A percentile compares a stretch with the other conserved stretches of the same genome.
Conservation (phyloP, 2,888 invertebrate species). For the Nymphalis polychloros region DNA sequence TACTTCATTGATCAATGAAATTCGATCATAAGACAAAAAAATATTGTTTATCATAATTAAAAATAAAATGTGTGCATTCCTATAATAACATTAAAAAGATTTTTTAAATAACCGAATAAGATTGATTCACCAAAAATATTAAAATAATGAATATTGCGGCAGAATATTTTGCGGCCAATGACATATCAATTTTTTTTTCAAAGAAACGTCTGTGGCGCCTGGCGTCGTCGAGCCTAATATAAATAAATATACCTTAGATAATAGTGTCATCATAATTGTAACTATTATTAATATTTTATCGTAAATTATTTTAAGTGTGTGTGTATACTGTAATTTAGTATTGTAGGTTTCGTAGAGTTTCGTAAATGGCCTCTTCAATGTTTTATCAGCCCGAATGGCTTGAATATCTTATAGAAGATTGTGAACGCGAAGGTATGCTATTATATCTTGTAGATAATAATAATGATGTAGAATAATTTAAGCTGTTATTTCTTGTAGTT, state of each 20-base stretch:
- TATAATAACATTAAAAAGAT: neutral
- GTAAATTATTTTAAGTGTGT: too few relatives aligned
- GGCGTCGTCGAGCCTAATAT: neutral
- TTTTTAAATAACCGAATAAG: neutral
- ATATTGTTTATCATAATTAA: too few relatives aligned
- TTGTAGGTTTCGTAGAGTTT: neutral
- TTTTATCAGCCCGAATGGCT: slow-evolving; percentile 9
- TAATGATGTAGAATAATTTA: too few relatives aligned
- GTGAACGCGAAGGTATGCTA: slow-evolving; percentile 16
- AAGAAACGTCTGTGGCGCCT: slow-evolving; percentile 1
- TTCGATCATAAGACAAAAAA: too few relatives aligned
- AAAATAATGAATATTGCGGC: neutral
- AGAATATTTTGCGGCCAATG: neutral
- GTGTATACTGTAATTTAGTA: neutral
- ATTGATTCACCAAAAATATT: neutral
- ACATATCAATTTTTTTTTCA: neutral
- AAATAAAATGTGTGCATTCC: too few relatives aligned
- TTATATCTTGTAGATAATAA: neutral
- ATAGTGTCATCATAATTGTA: neutral
- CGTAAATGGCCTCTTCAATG: neutral
- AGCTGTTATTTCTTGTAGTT: neutral
- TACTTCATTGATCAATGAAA: too few relatives aligned
- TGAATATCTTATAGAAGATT: slow-evolving; percentile 4
- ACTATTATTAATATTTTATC: too few relatives aligned
- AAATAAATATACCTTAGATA: neutral